Conservation (phyloP, 2,797 vertebrate genomes). For the Pangasius djambal region DNA sequence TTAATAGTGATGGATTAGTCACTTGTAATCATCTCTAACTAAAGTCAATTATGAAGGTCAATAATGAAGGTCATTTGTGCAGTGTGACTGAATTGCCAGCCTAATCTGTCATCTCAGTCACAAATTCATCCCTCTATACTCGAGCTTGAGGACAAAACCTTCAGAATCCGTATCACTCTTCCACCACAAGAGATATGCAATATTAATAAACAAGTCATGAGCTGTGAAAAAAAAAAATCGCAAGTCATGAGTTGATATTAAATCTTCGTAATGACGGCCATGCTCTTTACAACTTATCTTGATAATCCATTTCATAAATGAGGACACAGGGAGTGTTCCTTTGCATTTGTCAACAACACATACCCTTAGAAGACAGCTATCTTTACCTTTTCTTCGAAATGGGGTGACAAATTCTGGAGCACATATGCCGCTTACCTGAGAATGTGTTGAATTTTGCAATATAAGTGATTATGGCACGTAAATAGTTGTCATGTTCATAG, state of each 20-base stretch:
- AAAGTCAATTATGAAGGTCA: constrained; percentile 6
- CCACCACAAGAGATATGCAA: not conserved
- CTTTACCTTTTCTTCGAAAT: not conserved
- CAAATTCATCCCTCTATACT: not conserved
- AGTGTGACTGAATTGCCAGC: not conserved
- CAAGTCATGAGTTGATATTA: not conserved
- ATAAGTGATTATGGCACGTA: not conserved
- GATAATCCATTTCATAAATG: not conserved
- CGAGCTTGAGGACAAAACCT: not conserved
- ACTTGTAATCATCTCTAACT: not conserved
- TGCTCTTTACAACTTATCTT: not conserved
- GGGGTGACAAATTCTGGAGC: not conserved
- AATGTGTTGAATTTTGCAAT: not conserved
- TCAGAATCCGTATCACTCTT: not conserved
- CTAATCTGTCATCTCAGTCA: not conserved
- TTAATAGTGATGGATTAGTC: constrained; percentile 25
- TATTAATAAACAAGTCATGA: constrained; percentile 1
- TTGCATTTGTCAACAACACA: not conserved
- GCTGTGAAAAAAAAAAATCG: not conserved
- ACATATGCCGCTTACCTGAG: not conserved
- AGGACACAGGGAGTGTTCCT: not conserved
- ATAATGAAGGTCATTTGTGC: constrained; percentile 16
- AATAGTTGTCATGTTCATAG: not conserved
- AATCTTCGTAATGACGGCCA: too few relatives aligned
- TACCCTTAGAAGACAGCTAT: not conserved